These are phyloP conservation scores for Charadrius vociferus DNA, from an alignment of 2,113 vertebrate species.

Conservation along the genomic window DNA sequence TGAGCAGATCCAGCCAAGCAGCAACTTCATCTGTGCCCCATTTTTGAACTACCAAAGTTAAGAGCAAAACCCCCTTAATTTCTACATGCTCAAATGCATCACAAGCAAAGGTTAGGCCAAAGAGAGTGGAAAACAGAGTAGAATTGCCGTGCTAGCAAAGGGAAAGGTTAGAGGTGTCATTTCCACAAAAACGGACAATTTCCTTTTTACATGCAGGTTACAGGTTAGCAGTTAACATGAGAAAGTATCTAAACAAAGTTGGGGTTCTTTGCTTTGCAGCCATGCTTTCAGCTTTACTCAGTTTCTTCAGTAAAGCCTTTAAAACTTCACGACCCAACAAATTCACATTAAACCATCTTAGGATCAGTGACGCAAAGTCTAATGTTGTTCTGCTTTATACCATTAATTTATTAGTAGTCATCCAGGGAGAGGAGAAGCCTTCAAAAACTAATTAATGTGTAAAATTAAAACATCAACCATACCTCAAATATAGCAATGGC, in stretches of 20 bases:
- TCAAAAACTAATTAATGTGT: slow-evolving; percentile 21
- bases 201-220: slow-evolving; percentile 79
- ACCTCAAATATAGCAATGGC: slow-evolving; percentile 14
- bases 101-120: slow-evolving; percentile 88
- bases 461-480: slow-evolving; percentile 34
- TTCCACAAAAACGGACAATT: slow-evolving; percentile 50
- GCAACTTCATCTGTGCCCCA: slow-evolving; percentile 99
- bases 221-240: slow-evolving; percentile 48
- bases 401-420: slow-evolving; percentile 1
- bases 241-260: slow-evolving; percentile 48
- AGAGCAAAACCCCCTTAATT: slow-evolving; percentile 94
- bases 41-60: slow-evolving; percentile 97
- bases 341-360: slow-evolving; percentile 25
- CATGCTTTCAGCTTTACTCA: slow-evolving; percentile 64
- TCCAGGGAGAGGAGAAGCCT: background rate
- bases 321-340: background rate
- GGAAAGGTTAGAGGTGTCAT: slow-evolving; percentile 72
- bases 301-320: slow-evolving; percentile 42
- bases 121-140: slow-evolving; percentile 78
- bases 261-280: slow-evolving; percentile 59
- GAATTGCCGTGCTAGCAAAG: slow-evolving; percentile 80
- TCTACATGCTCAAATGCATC: slow-evolving; percentile 83
- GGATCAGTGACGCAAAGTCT: slow-evolving; percentile 36
- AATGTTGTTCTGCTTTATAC: slow-evolving; percentile 3
- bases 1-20: slow-evolving; percentile 98